phyloP scores from a whole-genome alignment of 2,113 vertebrate species.

The Scatophagus argus region DNA sequence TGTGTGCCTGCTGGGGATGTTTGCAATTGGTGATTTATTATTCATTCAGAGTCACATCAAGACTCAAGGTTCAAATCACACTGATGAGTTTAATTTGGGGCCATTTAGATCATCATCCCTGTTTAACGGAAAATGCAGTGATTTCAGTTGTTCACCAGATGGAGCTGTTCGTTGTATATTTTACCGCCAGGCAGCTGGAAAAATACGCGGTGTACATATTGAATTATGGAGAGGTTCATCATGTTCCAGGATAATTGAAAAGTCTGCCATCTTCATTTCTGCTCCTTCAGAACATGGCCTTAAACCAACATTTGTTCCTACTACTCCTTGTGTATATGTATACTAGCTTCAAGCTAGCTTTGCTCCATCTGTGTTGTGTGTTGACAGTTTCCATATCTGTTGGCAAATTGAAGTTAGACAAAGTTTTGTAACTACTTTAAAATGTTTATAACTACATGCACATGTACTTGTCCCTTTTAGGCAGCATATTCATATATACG shows the following conservation, averaged over 20 bases:
- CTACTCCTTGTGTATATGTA: neutral
- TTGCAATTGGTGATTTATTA: neutral
- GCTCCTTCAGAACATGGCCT: neutral
- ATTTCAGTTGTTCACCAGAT: neutral
- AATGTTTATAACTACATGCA: neutral
- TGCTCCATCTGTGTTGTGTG: constrained; percentile 13
- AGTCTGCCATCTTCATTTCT: neutral
- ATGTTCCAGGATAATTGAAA: constrained; percentile 1
- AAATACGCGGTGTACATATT: neutral
- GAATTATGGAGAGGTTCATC: neutral
- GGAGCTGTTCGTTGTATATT: neutral
- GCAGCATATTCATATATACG: neutral
- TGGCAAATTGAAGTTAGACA: neutral
- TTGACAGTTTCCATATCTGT: neutral
- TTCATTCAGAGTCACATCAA: neutral
- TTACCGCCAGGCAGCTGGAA: neutral
- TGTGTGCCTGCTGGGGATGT: neutral
- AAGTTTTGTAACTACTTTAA: neutral
- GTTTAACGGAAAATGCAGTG: neutral
- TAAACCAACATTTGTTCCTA: neutral
- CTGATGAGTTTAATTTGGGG: neutral
- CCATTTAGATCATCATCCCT: neutral
- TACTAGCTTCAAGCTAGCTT: constrained; percentile 20
- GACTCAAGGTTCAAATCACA: neutral
- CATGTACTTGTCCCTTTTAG: neutral